Evolutionary conservation across 2,888 invertebrate species (phyloP).

Genomic region (Apodemia hepburni): DNA sequence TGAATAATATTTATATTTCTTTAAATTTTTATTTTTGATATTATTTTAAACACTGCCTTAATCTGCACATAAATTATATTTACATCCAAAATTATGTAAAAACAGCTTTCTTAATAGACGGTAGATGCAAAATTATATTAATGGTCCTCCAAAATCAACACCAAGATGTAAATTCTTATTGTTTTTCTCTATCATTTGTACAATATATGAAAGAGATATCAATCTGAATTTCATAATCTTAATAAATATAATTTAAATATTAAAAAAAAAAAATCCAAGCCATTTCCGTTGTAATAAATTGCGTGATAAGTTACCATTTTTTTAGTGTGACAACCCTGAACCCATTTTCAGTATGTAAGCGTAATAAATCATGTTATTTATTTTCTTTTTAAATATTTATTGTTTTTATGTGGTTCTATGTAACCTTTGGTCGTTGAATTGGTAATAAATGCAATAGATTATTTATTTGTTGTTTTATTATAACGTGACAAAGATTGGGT

Average conservation of each 20-base stretch:
- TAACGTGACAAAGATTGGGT: neutral
- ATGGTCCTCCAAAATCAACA: neutral
- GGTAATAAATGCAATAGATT: slow-evolving; percentile 10
- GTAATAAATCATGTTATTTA: slow-evolving; percentile 19
- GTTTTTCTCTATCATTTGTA: too few relatives aligned
- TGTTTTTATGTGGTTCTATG: slow-evolving; percentile 16
- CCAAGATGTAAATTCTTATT: too few relatives aligned
- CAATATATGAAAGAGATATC: neutral
- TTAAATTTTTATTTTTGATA: too few relatives aligned
- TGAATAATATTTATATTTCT: too few relatives aligned
- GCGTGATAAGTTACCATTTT: neutral
- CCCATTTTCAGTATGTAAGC: slow-evolving; percentile 21
- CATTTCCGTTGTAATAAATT: neutral
- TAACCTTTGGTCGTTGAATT: slow-evolving; percentile 3
- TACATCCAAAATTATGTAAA: neutral
- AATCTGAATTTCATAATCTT: too few relatives aligned
- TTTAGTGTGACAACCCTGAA: slow-evolving; percentile 6
- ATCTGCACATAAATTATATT: neutral
- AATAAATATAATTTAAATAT: neutral
- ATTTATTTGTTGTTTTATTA: neutral
- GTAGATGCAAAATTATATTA: neutral
- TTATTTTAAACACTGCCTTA: too few relatives aligned
- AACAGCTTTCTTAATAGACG: too few relatives aligned
- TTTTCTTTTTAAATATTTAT: slow-evolving; percentile 18
- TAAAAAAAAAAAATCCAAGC: neutral